A percentile compares a stretch with the other conserved stretches of the same genome.
Evolutionary conservation across 2,888 invertebrate genomes (phyloP).

Genomic region (Cerceris rybyensis): DNA sequence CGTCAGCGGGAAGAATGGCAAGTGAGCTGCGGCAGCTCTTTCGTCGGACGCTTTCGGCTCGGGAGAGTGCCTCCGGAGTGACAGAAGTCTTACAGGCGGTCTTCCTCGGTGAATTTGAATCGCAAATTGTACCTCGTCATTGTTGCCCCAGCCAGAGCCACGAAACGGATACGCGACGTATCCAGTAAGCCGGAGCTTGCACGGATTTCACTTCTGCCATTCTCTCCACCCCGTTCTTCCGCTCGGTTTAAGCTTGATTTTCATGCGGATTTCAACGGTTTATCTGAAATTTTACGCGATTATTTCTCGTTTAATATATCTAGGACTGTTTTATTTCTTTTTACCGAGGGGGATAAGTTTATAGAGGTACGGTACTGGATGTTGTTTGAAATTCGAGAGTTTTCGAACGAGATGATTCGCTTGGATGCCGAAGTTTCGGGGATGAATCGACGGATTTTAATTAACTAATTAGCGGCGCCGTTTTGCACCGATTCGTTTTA

Average conservation of each 20-base stretch:
- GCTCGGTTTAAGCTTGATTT: conserved; percentile 18
- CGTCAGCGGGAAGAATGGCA: conserved; percentile 54
- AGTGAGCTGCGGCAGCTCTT: conserved; percentile 46
- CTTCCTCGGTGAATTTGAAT: conserved; percentile 59
- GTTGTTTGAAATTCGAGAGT: too few species aligned
- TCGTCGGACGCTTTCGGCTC: conserved; percentile 29
- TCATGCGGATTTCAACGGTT: conserved; percentile 47
- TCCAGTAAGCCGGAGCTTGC: conserved; percentile 23
- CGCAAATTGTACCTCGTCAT: conserved; percentile 60
- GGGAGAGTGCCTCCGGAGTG: conserved; percentile 56
- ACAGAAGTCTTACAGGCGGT: conserved; percentile 46
- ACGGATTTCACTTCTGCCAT: neutral
- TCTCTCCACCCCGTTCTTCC: conserved; percentile 16
- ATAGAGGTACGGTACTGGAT: too few species aligned
- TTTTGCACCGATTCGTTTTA: too few species aligned
- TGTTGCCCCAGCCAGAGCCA: conserved; percentile 40
- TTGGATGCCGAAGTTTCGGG: too few species aligned
- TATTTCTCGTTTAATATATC: too few species aligned
- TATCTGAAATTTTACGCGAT: neutral
- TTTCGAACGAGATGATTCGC: too few species aligned
- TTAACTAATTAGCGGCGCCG: too few species aligned
- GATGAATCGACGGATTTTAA: too few species aligned
- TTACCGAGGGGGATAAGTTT: too few species aligned
- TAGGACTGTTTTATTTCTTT: too few species aligned
- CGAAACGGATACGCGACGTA: conserved; percentile 43